These are phyloP conservation scores for Magallana ariakensis DNA, from an alignment of 1,140 invertebrate species.

Conservation along the genomic window DNA sequence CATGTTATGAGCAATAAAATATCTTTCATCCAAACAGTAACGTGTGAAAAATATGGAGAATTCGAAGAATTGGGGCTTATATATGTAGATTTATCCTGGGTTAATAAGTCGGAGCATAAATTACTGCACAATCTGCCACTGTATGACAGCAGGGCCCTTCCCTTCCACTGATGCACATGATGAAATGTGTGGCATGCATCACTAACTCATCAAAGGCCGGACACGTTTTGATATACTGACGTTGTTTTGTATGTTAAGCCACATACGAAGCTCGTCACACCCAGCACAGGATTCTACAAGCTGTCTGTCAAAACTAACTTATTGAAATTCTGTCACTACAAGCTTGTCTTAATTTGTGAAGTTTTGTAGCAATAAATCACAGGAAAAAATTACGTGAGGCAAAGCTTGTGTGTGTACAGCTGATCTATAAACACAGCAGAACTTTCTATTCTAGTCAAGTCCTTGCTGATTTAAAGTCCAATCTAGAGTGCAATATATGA, in stretches of 20 bases:
- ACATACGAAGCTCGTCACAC: neutral
- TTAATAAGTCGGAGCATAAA: neutral
- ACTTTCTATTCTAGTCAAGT: too few species aligned
- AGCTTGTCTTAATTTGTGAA: neutral
- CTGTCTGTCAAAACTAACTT: neutral
- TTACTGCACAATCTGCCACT: neutral
- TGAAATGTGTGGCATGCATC: neutral
- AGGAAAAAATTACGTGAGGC: too few species aligned
- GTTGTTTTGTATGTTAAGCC: neutral
- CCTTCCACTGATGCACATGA: too few species aligned
- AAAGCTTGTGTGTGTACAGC: too few species aligned
- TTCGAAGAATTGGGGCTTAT: neutral
- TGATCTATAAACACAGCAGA: too few species aligned
- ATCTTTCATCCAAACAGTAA: too few species aligned
- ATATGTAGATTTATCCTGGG: neutral
- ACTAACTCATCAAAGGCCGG: neutral
- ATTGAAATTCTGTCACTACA: neutral
- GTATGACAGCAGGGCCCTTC: too few species aligned
- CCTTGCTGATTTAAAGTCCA: too few species aligned
- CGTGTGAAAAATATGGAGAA: too few species aligned
- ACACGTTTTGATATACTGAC: neutral
- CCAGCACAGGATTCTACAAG: neutral
- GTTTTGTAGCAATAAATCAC: too few species aligned
- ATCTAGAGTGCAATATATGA: too few species aligned
- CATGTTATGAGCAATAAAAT: too few species aligned